These are phyloP conservation scores for Syrista parreyssii DNA, from an alignment of 2,888 invertebrate genomes.

Conservation along the genomic window DNA sequence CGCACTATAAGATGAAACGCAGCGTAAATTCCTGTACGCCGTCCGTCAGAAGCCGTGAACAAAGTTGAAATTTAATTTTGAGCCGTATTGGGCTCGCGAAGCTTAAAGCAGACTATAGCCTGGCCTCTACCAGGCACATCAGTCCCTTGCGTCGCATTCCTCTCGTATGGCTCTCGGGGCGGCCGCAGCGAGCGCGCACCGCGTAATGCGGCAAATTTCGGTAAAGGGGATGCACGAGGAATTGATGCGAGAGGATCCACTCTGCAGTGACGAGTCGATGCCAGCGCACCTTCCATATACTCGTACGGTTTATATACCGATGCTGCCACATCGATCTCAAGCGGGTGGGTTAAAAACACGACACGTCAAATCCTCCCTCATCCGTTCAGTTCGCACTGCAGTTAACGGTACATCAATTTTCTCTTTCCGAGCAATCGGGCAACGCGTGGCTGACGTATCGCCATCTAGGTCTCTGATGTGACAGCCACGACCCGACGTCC, in stretches of 20 bases:
- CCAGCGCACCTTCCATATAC: too few species aligned
- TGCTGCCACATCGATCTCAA: conserved; percentile 18
- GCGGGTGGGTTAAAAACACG: conserved; percentile 19
- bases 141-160: neutral
- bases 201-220: conserved; percentile 10
- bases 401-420: conserved; percentile 19
- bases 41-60: conserved; percentile 6
- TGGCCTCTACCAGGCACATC: neutral
- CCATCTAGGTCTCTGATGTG: neutral
- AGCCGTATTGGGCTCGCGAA: conserved; percentile 22
- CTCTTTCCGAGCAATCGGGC: neutral
- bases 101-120: conserved; percentile 22
- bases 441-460: neutral
- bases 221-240: conserved; percentile 6
- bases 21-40: too few species aligned
- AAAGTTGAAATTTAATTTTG: conserved; percentile 25
- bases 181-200: conserved; percentile 5
- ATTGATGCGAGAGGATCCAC: conserved; percentile 6
- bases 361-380: conserved; percentile 12
- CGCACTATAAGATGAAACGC: too few species aligned
- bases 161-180: neutral
- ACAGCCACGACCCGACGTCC: too few species aligned
- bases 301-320: neutral
- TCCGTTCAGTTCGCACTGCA: conserved; percentile 1
- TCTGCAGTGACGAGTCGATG: neutral